Conservation (phyloP, 1,140 invertebrate genomes). For the Aphis craccivora region DNA sequence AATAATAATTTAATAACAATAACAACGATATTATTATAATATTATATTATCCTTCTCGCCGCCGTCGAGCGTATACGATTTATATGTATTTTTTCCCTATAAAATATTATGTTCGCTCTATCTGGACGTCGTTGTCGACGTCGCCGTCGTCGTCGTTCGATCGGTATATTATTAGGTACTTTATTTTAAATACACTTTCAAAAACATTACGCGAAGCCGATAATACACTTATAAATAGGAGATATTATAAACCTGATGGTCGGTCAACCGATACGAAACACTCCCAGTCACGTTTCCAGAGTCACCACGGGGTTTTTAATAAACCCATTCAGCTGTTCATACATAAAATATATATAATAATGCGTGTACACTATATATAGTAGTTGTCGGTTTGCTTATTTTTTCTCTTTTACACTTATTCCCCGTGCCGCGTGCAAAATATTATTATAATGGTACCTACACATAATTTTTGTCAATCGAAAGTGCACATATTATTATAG, state of each 20-base stretch:
- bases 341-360: background rate
- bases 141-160: background rate
- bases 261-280: constrained; percentile 50
- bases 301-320: constrained; percentile 28
- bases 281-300: constrained; percentile 54
- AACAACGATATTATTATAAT: constrained; percentile 1
- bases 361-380: background rate
- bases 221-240: constrained; percentile 30
- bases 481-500: background rate
- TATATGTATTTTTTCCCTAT: background rate
- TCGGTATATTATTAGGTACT: constrained; percentile 8
- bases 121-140: background rate
- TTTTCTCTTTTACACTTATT: background rate
- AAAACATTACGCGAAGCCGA: constrained; percentile 32
- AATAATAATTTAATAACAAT: constrained; percentile 18
- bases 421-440: background rate
- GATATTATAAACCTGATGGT: constrained; percentile 29
- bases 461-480: constrained; percentile 28
- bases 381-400: background rate
- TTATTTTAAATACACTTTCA: constrained; percentile 39
- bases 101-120: background rate
- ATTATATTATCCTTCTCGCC: background rate
- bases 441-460: background rate
- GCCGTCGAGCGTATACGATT: background rate
- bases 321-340: constrained; percentile 38